These are phyloP conservation scores for Menura novaehollandiae DNA, from an alignment of 2,113 vertebrate species.

Conservation along the genomic window DNA sequence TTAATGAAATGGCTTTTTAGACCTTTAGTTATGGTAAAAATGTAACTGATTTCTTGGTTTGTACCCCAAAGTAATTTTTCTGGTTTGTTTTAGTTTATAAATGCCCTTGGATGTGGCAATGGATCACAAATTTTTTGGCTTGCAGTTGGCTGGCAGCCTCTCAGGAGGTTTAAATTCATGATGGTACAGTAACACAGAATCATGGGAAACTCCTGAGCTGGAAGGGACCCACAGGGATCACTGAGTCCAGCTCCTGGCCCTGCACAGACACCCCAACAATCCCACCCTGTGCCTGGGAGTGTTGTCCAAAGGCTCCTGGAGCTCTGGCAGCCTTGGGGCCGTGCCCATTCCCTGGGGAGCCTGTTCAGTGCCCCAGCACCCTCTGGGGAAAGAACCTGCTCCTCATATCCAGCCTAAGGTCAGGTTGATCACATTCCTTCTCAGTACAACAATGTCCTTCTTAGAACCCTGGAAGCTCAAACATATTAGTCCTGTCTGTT, in stretches of 20 bases:
- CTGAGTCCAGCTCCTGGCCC: background rate
- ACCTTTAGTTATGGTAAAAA: background rate
- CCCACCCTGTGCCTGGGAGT: rapidly evolving
- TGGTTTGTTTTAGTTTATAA: background rate
- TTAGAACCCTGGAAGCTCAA: background rate
- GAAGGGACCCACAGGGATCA: background rate
- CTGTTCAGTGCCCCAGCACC: background rate
- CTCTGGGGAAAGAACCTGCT: background rate
- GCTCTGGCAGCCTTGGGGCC: background rate
- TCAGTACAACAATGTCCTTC: background rate
- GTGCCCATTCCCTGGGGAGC: background rate
- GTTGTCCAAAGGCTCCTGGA: rapidly evolving
- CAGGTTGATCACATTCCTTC: background rate
- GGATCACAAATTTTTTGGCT: background rate
- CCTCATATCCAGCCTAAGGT: background rate
- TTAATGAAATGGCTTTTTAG: background rate
- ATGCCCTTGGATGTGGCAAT: background rate
- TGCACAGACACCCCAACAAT: background rate
- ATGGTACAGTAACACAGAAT: background rate
- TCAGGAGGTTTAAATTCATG: rapidly evolving
- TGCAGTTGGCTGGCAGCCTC: background rate
- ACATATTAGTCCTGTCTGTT: background rate
- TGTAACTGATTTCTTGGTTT: background rate
- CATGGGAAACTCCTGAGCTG: background rate
- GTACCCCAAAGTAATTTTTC: background rate